These are phyloP conservation scores for Mormyrus proboscirostris DNA, from an alignment of 2,797 vertebrate species.

Conservation along the genomic window DNA sequence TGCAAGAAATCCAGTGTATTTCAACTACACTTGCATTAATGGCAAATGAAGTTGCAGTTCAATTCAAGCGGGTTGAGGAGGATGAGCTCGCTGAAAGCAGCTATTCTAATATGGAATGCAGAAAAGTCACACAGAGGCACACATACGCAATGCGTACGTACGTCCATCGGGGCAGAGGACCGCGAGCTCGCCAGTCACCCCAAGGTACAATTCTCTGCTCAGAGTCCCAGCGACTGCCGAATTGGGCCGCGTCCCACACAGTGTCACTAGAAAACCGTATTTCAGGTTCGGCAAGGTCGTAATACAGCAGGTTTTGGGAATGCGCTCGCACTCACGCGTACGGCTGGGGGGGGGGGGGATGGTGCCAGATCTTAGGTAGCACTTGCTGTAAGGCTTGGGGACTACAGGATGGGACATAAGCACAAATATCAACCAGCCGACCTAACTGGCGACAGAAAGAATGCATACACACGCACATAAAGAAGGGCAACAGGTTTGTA, in stretches of 20 bases:
- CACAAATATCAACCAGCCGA: background rate
- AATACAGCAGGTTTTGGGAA: background rate
- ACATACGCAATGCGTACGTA: background rate
- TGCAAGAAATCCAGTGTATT: background rate
- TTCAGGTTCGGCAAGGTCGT: background rate
- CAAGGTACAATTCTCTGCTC: background rate
- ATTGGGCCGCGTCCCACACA: background rate
- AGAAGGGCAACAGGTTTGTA: background rate
- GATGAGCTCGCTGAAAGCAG: background rate
- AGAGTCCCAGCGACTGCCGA: background rate
- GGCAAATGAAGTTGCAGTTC: background rate
- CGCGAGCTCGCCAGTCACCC: background rate
- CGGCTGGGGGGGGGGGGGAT: background rate
- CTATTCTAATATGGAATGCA: background rate
- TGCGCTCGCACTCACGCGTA: background rate
- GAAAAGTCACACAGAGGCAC: background rate
- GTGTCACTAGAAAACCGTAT: background rate
- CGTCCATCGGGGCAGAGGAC: background rate
- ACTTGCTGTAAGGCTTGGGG: background rate
- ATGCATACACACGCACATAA: background rate
- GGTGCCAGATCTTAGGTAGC: background rate
- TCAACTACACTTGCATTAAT: background rate
- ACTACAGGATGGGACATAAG: background rate
- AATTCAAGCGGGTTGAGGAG: background rate
- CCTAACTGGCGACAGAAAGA: background rate